Evolutionary conservation across 2,888 invertebrate species (phyloP).

Genomic region (Phaedon cochleariae): DNA sequence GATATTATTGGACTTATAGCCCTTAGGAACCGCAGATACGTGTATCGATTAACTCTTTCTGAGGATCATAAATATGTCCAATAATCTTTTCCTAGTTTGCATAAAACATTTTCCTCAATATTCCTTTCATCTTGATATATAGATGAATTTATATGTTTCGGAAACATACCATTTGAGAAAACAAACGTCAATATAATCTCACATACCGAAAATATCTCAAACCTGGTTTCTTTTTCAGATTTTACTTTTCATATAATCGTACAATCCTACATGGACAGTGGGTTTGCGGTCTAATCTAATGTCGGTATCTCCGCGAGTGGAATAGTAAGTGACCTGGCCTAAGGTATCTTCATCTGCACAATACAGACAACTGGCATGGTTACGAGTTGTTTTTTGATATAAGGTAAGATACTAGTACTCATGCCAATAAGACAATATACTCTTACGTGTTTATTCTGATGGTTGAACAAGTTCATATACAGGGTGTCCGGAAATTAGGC

Average conservation of each 20-base stretch:
- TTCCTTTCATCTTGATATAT: too few relatives aligned
- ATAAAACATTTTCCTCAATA: too few relatives aligned
- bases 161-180: too few relatives aligned
- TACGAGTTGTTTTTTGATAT: constrained; percentile 43
- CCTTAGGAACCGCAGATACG: too few relatives aligned
- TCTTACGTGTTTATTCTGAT: neutral
- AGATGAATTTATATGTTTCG: too few relatives aligned
- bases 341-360: constrained; percentile 9
- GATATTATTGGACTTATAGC: too few relatives aligned
- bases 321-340: constrained; percentile 9
- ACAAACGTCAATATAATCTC: too few relatives aligned
- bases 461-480: neutral
- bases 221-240: constrained; percentile 10
- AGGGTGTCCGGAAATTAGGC: neutral
- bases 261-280: constrained; percentile 6
- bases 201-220: neutral
- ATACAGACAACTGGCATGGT: constrained; percentile 33
- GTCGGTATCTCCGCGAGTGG: constrained; percentile 38
- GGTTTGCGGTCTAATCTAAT: constrained; percentile 37
- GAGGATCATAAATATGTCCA: too few relatives aligned
- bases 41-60: too few relatives aligned
- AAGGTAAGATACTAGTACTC: constrained; percentile 39
- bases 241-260: neutral
- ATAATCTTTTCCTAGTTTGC: too few relatives aligned
- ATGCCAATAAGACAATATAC: neutral